Conservation (phyloP, 2,113 vertebrate genomes). For the Prionailurus viverrinus region DNA sequence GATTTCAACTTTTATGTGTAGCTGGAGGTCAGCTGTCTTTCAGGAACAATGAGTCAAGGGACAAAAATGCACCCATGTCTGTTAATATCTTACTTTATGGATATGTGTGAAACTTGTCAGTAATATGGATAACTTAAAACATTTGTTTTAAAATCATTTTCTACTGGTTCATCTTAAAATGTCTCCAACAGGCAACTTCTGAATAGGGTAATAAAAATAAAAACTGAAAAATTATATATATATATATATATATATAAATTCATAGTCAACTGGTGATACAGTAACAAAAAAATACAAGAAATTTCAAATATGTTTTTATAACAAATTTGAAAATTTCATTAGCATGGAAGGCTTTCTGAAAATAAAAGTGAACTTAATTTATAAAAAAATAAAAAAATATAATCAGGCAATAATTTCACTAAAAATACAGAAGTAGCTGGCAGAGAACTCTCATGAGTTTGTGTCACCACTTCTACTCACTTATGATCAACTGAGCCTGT, state of each 20-base stretch:
- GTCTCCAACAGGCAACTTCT: background rate
- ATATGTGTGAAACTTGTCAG: background rate
- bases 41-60: background rate
- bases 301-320: background rate
- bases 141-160: background rate
- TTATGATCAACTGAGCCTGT: background rate
- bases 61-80: background rate
- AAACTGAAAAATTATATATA: background rate
- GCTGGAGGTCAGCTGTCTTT: background rate
- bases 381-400: background rate
- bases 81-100: background rate
- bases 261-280: background rate
- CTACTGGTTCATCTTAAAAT: background rate
- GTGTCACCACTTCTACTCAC: background rate
- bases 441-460: background rate
- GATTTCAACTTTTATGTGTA: background rate
- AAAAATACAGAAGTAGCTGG: background rate
- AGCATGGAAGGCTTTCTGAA: background rate
- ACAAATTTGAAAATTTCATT: background rate
- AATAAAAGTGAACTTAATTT: background rate
- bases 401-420: background rate
- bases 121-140: background rate
- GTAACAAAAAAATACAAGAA: background rate
- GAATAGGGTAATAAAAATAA: background rate
- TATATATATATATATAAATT: background rate